Evolutionary conservation across 2,113 vertebrate genomes (phyloP).

Genomic region (Catagonus wagneri): DNA sequence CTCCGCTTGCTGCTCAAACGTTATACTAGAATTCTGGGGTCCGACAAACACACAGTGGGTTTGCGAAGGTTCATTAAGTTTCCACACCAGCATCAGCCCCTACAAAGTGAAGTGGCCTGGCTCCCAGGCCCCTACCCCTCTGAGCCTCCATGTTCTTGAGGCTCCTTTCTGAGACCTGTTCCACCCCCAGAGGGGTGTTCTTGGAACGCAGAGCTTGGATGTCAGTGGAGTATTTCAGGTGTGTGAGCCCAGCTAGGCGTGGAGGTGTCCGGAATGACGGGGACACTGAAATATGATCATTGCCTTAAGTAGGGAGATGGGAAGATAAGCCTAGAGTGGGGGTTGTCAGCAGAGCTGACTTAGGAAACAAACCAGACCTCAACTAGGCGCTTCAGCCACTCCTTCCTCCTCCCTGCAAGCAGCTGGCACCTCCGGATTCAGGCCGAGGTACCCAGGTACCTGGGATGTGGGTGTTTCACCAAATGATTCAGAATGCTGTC

Average conservation of each 20-base stretch:
- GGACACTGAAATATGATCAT: neutral
- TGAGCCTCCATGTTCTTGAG: neutral
- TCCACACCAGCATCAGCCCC: neutral
- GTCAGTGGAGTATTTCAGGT: neutral
- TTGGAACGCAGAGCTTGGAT: neutral
- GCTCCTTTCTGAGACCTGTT: neutral
- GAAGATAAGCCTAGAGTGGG: neutral
- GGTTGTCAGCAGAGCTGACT: neutral
- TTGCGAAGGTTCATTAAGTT: neutral
- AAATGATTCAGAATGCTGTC: neutral
- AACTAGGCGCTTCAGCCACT: neutral
- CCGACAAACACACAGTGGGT: neutral
- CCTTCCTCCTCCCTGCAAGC: neutral
- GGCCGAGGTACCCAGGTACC: neutral
- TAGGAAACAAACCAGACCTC: constrained; percentile 4
- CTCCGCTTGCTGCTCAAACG: neutral
- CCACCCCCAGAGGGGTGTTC: neutral
- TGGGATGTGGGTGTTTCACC: neutral
- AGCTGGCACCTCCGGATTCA: neutral
- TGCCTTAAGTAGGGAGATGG: neutral
- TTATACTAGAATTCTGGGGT: neutral
- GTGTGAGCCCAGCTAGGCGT: neutral
- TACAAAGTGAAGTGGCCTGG: neutral
- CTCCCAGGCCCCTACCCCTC: neutral
- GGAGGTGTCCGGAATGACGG: neutral